Evolutionary conservation across 1,140 invertebrate genomes (phyloP), one percentile per base, ranked within the genome.

Genomic region (Achatina immaculata): DNA sequence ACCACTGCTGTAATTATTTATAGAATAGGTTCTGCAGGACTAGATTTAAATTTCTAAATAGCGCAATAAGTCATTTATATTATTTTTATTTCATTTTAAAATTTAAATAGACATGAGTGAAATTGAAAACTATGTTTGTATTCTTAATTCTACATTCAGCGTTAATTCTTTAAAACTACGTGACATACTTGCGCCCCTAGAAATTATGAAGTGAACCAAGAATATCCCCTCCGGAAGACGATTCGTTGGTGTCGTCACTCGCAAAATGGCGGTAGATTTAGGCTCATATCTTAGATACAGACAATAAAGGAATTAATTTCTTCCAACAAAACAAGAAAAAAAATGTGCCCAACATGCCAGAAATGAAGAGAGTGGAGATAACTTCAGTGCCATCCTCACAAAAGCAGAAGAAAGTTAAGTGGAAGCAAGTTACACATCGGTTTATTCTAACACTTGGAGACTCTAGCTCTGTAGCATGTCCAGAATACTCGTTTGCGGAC

Each of bases 201-300:
- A 21, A 36, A 58, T 42, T 66, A 71, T 80, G 78, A 36, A 58
- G 42, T 43, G 4, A 1, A 38, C 68, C 40, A 34, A 72, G 68
- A 48, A 80, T 51, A 69, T 48, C 78, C 78, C 16, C 38, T 72
- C 78, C 66, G 78, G 78, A 71, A 72, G 28, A 36, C 40, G 31
- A 69, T 34, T 16, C 24, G 3, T 38, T 78, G 21, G 40, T 72
- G 78, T 72, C 68, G 68, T 80, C 68, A 80, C 43, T 0, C 68
- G 78, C 78, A 80, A 80, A 80, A 80, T 80, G 78, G 78, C 78
- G 78, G 78, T 72, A 80, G 78, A 80, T 80, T 80, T 58, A 80
- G 66, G 66, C 68, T 68, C 42, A 28, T 73, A 51, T 34, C n/a
- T 45, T 51, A 34, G 71, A 73, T 42, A 73, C 45, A 43, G 42